These are phyloP conservation scores for Sitobion miscanthi DNA, from an alignment of 1,140 invertebrate species.

Conservation along the genomic window DNA sequence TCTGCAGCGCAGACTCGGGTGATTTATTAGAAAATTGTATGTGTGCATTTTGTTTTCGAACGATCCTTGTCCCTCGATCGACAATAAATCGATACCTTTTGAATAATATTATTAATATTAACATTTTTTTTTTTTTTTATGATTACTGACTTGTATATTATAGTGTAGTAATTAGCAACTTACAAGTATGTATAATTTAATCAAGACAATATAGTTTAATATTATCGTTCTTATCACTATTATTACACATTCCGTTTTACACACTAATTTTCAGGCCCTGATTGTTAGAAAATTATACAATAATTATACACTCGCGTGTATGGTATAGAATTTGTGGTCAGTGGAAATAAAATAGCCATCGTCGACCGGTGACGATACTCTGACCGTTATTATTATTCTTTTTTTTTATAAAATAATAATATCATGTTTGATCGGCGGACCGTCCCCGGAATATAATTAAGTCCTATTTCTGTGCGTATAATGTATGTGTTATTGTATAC, in stretches of 20 bases:
- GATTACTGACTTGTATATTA: background rate
- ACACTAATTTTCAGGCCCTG: background rate
- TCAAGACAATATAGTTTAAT: background rate
- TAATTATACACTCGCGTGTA: background rate
- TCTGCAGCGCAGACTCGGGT: background rate
- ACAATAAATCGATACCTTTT: background rate
- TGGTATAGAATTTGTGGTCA: background rate
- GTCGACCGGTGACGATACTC: background rate
- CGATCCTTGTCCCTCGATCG: background rate
- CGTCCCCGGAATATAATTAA: constrained; percentile 4
- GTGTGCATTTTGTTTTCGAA: background rate
- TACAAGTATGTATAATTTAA: background rate
- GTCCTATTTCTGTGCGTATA: background rate
- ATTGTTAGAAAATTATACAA: background rate
- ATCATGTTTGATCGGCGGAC: background rate
- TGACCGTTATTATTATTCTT: background rate
- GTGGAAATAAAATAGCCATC: background rate
- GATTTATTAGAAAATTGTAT: background rate
- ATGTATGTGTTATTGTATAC: background rate
- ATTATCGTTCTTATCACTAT: background rate
- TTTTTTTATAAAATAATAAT: constrained; percentile 12
- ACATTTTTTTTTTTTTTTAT: too few relatives aligned
- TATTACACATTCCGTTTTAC: background rate
- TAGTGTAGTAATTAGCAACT: background rate
- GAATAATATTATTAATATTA: background rate